phyloP scores from a whole-genome alignment of 2,888 invertebrate species.

The Eumerus sabulonum region DNA sequence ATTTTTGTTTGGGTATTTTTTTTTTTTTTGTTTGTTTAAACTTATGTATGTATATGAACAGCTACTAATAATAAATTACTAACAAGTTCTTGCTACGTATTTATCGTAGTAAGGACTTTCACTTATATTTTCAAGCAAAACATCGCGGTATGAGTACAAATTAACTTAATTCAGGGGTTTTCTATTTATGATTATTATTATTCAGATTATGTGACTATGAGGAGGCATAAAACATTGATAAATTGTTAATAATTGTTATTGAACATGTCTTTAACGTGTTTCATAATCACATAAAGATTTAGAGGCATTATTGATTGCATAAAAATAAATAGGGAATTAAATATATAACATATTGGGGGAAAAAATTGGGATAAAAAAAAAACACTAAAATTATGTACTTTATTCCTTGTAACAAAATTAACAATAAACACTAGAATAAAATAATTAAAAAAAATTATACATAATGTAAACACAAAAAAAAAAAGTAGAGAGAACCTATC shows the following conservation, averaged over 20 bases:
- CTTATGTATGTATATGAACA: constrained; percentile 70
- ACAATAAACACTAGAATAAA: constrained; percentile 27
- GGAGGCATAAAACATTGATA: constrained; percentile 1
- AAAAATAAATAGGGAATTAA: constrained; percentile 18
- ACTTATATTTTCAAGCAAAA: constrained; percentile 36
- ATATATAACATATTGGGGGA: background rate
- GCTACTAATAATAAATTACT: constrained; percentile 70
- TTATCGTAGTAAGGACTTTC: constrained; percentile 22
- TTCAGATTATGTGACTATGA: constrained; percentile 27
- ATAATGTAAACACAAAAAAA: constrained; percentile 8
- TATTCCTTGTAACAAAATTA: constrained; percentile 16
- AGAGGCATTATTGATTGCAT: too few species aligned
- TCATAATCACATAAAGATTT: constrained; percentile 35
- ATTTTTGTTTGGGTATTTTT: too few species aligned
- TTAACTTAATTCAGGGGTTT: too few species aligned
- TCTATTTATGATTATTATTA: background rate
- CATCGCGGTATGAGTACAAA: too few species aligned
- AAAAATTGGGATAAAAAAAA: background rate
- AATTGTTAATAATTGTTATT: constrained; percentile 28
- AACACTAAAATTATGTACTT: constrained; percentile 4
- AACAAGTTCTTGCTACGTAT: constrained; percentile 29
- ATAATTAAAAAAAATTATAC: constrained; percentile 1
- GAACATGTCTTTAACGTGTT: constrained; percentile 47
- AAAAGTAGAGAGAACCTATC: constrained; percentile 19
- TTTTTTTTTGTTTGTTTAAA: constrained; percentile 55